Percentiles rank a stretch among this genome's conserved stretches.
Evolutionary conservation across 2,797 vertebrate genomes (phyloP).

Genomic region (Coregonus ussuriensis): DNA sequence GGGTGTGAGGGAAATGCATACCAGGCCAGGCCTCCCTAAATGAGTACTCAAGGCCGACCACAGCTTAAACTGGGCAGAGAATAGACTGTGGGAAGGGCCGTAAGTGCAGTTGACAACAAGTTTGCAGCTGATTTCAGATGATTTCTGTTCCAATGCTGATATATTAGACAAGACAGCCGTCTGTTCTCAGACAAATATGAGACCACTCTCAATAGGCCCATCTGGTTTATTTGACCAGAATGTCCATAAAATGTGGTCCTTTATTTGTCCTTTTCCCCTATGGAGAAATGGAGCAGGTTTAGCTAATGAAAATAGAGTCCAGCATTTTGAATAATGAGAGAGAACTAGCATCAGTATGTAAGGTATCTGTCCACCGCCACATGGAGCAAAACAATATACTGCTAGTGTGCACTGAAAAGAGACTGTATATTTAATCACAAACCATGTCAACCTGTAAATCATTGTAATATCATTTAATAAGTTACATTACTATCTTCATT

Average conservation of each 20-base stretch:
- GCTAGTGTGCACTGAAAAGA: too few relatives aligned
- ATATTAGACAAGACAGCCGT: not conserved
- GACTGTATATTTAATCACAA: too few relatives aligned
- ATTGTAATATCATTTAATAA: too few relatives aligned
- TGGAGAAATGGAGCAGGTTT: not conserved
- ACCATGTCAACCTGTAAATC: too few relatives aligned
- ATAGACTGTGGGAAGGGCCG: not conserved
- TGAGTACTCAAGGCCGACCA: not conserved
- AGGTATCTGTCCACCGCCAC: too few relatives aligned
- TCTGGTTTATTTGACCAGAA: not conserved
- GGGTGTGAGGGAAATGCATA: not conserved
- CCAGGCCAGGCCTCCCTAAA: not conserved
- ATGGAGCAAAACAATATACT: too few relatives aligned
- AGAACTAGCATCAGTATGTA: not conserved
- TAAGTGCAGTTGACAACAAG: not conserved
- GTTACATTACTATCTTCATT: too few relatives aligned
- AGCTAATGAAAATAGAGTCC: too few relatives aligned
- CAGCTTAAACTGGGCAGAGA: not conserved
- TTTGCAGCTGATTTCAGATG: not conserved
- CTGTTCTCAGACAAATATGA: not conserved
- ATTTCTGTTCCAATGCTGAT: conserved; percentile 2
- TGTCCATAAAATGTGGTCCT: not conserved
- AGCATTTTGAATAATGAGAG: too few relatives aligned
- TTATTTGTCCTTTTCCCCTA: not conserved
- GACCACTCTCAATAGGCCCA: not conserved